phyloP scores from a whole-genome alignment of 2,888 invertebrate species.

The Archips crataeganus region DNA sequence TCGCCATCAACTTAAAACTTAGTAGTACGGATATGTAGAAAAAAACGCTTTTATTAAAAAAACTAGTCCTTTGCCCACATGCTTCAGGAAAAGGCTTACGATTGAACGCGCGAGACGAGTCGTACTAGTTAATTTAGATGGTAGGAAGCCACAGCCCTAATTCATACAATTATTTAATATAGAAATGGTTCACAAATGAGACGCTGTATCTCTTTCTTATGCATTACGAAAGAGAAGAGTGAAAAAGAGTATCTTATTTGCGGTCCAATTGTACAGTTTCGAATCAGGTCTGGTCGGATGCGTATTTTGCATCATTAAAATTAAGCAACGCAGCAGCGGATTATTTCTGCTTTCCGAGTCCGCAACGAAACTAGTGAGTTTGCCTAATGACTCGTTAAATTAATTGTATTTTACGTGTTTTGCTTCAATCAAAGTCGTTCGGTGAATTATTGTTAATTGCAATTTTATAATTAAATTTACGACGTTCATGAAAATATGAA shows the following conservation, averaged over 20 bases:
- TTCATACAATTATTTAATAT: not conserved
- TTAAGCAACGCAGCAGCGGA: constrained; percentile 11
- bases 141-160: not conserved
- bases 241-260: not conserved
- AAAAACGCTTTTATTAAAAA: too few relatives aligned
- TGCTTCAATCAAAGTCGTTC: not conserved
- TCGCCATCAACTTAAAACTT: not conserved
- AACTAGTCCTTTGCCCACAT: not conserved
- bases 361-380: constrained; percentile 15
- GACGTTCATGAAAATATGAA: not conserved
- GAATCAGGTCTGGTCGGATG: not conserved
- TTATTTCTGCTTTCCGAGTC: constrained; percentile 20
- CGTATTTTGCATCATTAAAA: constrained; percentile 36
- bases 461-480: not conserved
- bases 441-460: not conserved
- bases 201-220: not conserved
- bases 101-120: not conserved
- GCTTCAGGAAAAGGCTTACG: not conserved
- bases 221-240: not conserved
- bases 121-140: not conserved
- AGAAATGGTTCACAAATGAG: not conserved
- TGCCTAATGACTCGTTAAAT: constrained; percentile 24
- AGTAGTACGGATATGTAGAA: too few relatives aligned
- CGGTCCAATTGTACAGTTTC: not conserved
- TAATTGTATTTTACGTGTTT: constrained; percentile 2